A percentile compares a stretch with the other conserved stretches of the same genome.
These are phyloP conservation scores for Hydriomena furcata DNA, from an alignment of 2,888 invertebrate genomes.

Conservation along the genomic window DNA sequence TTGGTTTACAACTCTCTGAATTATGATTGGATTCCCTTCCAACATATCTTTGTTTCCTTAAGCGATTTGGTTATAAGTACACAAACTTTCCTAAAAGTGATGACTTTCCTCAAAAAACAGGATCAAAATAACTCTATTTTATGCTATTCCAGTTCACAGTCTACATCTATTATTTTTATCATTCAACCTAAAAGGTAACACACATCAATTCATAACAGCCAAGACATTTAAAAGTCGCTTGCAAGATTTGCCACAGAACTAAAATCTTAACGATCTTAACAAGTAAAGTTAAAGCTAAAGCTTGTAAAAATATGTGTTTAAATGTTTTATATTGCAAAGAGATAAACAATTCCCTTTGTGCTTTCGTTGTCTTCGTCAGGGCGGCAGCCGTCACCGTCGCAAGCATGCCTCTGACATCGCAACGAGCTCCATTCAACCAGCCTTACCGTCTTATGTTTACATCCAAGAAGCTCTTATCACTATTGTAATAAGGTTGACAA, in stretches of 20 bases:
- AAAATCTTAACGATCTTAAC: too few relatives aligned
- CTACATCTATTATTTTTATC: too few relatives aligned
- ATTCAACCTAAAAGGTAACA: too few relatives aligned
- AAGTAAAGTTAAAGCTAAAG: too few relatives aligned
- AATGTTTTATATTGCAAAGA: constrained; percentile 21
- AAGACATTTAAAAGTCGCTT: too few relatives aligned
- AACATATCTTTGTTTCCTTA: constrained; percentile 3
- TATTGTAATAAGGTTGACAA: constrained; percentile 37
- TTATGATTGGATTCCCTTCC: constrained; percentile 23
- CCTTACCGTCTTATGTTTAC: constrained; percentile 28
- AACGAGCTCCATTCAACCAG: constrained; percentile 43
- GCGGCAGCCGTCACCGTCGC: constrained; percentile 48
- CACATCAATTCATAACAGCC: too few relatives aligned
- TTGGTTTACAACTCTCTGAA: constrained; percentile 27
- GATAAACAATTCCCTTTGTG: constrained; percentile 41
- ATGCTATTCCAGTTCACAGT: too few relatives aligned
- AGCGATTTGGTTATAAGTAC: constrained; percentile 1
- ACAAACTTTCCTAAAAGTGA: background rate
- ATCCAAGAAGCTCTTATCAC: constrained; percentile 26
- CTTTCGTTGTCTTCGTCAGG: constrained; percentile 45
- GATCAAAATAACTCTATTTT: too few relatives aligned
- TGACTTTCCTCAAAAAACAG: background rate
- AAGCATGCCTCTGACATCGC: constrained; percentile 49
- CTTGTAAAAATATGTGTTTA: too few relatives aligned
- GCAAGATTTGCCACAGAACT: too few relatives aligned